Evolutionary conservation across 2,113 vertebrate genomes (phyloP).

Genomic region (Salvelinus namaycush): DNA sequence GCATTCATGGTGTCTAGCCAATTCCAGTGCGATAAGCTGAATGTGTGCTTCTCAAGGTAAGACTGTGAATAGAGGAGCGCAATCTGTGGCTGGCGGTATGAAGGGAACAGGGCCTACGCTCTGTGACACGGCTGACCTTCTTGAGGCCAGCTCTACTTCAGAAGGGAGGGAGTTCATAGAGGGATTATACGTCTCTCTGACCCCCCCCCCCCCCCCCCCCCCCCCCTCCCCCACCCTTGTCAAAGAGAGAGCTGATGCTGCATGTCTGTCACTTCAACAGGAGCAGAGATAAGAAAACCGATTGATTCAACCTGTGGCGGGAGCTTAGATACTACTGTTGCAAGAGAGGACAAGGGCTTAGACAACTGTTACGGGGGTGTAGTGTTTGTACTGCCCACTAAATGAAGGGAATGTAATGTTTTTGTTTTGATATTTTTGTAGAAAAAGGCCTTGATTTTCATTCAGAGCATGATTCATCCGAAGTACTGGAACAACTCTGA

Average conservation of each 20-base stretch:
- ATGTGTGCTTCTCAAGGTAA: slow-evolving; percentile 61
- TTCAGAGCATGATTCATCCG: slow-evolving; percentile 48
- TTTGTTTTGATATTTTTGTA: not conserved
- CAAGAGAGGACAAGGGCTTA: slow-evolving; percentile 1
- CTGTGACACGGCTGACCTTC: slow-evolving; percentile 60
- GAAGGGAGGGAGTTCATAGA: slow-evolving; percentile 56
- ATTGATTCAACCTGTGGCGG: slow-evolving; percentile 49
- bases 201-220: slow-evolving; percentile 68
- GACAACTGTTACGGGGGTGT: slow-evolving; percentile 33
- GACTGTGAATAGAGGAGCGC: slow-evolving; percentile 55
- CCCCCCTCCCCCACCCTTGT: slow-evolving; percentile 49
- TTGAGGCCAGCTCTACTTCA: slow-evolving; percentile 53
- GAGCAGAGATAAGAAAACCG: slow-evolving; percentile 40
- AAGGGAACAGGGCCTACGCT: slow-evolving; percentile 39
- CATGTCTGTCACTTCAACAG: slow-evolving; percentile 58
- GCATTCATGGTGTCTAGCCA: slow-evolving; percentile 62
- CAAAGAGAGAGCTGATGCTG: slow-evolving; percentile 42
- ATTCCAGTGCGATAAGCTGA: slow-evolving; percentile 57
- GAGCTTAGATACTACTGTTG: slow-evolving; percentile 54
- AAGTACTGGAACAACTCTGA: slow-evolving; percentile 23
- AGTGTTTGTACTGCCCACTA: not conserved
- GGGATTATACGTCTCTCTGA: slow-evolving; percentile 63
- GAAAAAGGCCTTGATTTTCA: slow-evolving; percentile 36
- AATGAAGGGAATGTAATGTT: not conserved
- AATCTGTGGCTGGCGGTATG: slow-evolving; percentile 50